Evolutionary conservation across 2,888 invertebrate species (phyloP).

Genomic region (Trichogramma dendrolimi): DNA sequence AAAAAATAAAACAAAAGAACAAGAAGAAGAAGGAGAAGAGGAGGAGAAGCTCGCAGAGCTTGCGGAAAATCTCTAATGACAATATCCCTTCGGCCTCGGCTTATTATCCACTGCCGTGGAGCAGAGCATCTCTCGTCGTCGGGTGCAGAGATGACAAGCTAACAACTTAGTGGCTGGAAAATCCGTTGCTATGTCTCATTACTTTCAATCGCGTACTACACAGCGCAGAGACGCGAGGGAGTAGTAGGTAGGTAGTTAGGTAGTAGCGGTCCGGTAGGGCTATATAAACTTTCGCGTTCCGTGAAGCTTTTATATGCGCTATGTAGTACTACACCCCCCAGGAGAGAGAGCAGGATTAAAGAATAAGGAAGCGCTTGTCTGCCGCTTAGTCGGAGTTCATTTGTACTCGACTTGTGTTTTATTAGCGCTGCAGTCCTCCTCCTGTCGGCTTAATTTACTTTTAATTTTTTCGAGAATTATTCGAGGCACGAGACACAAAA

Average conservation of each 20-base stretch:
- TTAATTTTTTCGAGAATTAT: background rate
- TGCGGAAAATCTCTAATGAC: too few species aligned
- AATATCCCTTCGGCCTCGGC: too few species aligned
- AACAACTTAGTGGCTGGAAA: slow-evolving; percentile 29
- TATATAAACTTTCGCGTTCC: slow-evolving; percentile 21
- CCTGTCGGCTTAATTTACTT: background rate
- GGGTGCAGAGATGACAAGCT: slow-evolving; percentile 19
- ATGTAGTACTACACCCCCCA: slow-evolving; percentile 16
- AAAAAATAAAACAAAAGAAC: too few species aligned
- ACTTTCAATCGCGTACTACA: slow-evolving; percentile 46
- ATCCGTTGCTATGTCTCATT: slow-evolving; percentile 45
- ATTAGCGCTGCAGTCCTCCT: background rate
- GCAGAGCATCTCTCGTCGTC: background rate
- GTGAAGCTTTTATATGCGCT: slow-evolving; percentile 37
- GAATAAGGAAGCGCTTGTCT: slow-evolving; percentile 42
- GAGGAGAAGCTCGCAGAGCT: too few species aligned
- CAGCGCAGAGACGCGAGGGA: slow-evolving; percentile 26
- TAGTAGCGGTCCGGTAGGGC: background rate
- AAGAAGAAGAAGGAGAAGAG: too few species aligned
- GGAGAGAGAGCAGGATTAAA: slow-evolving; percentile 43
- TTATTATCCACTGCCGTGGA: too few species aligned
- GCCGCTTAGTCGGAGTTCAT: slow-evolving; percentile 41
- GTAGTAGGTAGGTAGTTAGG: background rate
- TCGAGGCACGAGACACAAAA: too few species aligned
- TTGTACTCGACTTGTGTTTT: slow-evolving; percentile 38